Evolutionary conservation across 2,888 invertebrate species (phyloP).

Genomic region (Silvanus unidentatus): DNA sequence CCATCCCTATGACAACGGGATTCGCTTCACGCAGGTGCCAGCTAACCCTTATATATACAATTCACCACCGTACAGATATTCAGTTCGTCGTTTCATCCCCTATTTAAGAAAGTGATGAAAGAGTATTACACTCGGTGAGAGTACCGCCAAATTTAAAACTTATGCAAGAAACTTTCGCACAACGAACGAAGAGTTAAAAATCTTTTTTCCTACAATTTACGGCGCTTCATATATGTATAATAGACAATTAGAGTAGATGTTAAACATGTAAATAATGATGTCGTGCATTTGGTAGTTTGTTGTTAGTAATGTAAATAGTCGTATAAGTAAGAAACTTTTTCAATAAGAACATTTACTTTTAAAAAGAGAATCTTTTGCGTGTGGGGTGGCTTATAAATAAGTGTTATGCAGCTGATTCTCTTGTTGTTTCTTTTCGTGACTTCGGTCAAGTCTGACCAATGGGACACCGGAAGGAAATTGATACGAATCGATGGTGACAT

Average conservation of each 20-base stretch:
- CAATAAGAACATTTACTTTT: too few species aligned
- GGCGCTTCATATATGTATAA: too few species aligned
- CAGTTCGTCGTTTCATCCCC: conserved; percentile 21
- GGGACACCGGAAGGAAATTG: conserved; percentile 31
- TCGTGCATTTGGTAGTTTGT: too few species aligned
- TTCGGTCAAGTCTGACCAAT: conserved; percentile 13
- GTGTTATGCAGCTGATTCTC: conserved; percentile 12
- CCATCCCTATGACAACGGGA: conserved; percentile 37
- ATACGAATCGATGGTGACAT: conserved; percentile 54
- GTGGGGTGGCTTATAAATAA: conserved; percentile 7
- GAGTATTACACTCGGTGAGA: not conserved
- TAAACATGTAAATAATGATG: too few species aligned
- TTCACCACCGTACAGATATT: conserved; percentile 24
- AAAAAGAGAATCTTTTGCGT: too few species aligned
- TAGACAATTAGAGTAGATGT: too few species aligned
- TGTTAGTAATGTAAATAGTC: too few species aligned
- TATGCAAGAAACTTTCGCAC: conserved; percentile 12
- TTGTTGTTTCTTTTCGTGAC: conserved; percentile 16
- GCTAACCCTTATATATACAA: conserved; percentile 35
- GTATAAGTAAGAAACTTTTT: too few species aligned
- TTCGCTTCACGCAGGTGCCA: conserved; percentile 38
- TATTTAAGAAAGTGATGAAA: too few species aligned
- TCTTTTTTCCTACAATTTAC: not conserved
- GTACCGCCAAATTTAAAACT: conserved; percentile 8
- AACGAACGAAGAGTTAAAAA: not conserved